Evolutionary conservation across 2,113 vertebrate species (phyloP).

Genomic region (Cardinalis cardinalis): DNA sequence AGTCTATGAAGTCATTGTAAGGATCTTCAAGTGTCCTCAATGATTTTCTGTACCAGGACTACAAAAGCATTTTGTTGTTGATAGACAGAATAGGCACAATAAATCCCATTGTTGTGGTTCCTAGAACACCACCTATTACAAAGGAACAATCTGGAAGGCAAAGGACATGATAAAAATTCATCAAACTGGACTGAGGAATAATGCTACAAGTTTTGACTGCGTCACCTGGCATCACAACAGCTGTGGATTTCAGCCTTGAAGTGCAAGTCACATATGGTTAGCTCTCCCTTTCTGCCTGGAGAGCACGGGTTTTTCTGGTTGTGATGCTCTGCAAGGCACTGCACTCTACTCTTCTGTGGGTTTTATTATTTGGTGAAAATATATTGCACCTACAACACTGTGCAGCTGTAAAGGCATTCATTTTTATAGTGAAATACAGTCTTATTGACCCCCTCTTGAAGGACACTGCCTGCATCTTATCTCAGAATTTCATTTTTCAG

Average conservation of each 20-base stretch:
- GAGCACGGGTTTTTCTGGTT: background rate
- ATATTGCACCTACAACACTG: background rate
- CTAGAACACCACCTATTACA: background rate
- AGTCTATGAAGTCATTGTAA: background rate
- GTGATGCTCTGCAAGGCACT: background rate
- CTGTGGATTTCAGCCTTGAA: background rate
- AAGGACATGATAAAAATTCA: background rate
- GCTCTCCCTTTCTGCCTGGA: background rate
- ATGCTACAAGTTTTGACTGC: background rate
- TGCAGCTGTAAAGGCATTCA: background rate
- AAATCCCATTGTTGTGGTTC: background rate
- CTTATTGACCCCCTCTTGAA: background rate
- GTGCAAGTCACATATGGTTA: background rate
- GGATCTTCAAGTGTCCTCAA: background rate
- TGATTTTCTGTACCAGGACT: background rate
- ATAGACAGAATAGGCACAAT: background rate
- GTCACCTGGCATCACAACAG: background rate
- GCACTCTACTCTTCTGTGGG: background rate
- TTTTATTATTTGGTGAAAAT: background rate
- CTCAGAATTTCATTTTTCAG: background rate
- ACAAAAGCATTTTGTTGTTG: conserved; percentile 13
- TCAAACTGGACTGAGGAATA: background rate
- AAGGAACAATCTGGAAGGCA: background rate
- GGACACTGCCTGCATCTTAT: background rate
- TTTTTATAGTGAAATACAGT: background rate